Percentiles rank a stretch among this genome's conserved stretches.
Evolutionary conservation across 2,888 invertebrate species (phyloP).

Genomic region (Drosophila fulvimacula): DNA sequence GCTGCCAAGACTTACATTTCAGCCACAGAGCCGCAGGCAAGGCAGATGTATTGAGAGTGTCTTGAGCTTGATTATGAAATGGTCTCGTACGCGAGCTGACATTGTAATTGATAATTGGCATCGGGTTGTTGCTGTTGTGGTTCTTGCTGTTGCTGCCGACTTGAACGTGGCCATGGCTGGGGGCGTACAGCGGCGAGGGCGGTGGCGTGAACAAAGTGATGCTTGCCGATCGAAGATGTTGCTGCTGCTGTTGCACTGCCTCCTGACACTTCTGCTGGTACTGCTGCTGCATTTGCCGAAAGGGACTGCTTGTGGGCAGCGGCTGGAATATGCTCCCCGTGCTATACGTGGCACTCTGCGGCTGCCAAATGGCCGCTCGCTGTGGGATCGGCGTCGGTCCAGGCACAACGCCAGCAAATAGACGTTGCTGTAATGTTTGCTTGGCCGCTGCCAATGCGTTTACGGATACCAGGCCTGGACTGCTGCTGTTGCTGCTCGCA

Average conservation of each 20-base stretch:
- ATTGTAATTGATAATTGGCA: conserved; percentile 72
- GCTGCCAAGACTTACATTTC: conserved; percentile 83
- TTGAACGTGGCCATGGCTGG: conserved; percentile 46
- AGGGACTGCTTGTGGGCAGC: conserved; percentile 41
- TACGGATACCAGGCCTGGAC: conserved; percentile 56
- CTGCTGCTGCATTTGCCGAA: conserved; percentile 68
- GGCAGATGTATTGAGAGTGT: conserved; percentile 79
- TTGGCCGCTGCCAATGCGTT: conserved; percentile 83
- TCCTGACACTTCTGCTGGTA: conserved; percentile 65
- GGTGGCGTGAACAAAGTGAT: conserved; percentile 65
- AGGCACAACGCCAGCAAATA: conserved; percentile 57
- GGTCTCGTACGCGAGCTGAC: conserved; percentile 76
- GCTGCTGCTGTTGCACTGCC: conserved; percentile 25
- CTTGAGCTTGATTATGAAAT: conserved; percentile 79
- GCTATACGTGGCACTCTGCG: conserved; percentile 61
- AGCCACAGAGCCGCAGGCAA: conserved; percentile 80
- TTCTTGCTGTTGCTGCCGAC: conserved; percentile 46
- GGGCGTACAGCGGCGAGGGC: conserved; percentile 61
- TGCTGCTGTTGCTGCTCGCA: conserved; percentile 28
- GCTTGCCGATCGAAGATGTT: conserved; percentile 34
- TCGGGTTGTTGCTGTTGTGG: conserved; percentile 62
- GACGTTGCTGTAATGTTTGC: conserved; percentile 78
- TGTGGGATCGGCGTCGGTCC: conserved; percentile 33
- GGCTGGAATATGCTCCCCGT: conserved; percentile 71
- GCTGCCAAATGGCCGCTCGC: conserved; percentile 62